Base-by-base conservation (phyloP, 2,888 invertebrate species). In the Hypsopygia costalis region DNA sequence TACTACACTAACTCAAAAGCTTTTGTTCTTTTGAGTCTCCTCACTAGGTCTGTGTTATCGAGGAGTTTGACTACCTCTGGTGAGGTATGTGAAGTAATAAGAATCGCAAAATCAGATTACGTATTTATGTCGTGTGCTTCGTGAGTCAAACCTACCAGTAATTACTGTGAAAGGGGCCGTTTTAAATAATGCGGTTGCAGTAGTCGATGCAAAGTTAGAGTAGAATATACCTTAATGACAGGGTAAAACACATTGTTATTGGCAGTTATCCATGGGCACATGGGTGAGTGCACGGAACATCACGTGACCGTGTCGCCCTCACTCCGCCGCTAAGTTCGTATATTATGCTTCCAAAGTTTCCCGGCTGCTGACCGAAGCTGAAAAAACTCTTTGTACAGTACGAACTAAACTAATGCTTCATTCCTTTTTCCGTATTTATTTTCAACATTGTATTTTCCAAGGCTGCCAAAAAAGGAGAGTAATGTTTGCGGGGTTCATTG, bases 251-350 rank as follows among this genome's bases (percentile, higher is more conserved):
- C 55, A 67, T 61, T 56, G 68, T 69, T 75, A 76, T 75, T 73
- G 73, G 72, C 72, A 72, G 71, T 73, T 76, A 73, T 76, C 77
- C 74, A 64, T 62, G 59, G 47, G 57, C 52, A 55, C 74, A 64
- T 62, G 59, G 47, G 57, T 53, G 55, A 66, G 61, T 55, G 67
- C 80, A 80, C 78, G 77, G 66, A 57, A 78, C 62, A 62, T 79
- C 67, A 75, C 76, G 77, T 79, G 79, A 77, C 76, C 53, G 55
- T 55, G 58, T 69, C 62, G 63, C 62, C 65, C 59, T 55, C 51
- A 43, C 49, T 41, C 47, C 44, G 29, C 47, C 49, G 54, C 52
- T 46, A 47, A 52, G 40, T 28, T 35, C 33, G 32, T 42, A 36
- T 43, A 47, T 42, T 36, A 42, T 42, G 40, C 38, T 44, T 45